Percentiles rank a stretch among this genome's conserved stretches.
Conservation (phyloP, 2,797 vertebrate genomes). For the Rhynchotus rufescens region DNA sequence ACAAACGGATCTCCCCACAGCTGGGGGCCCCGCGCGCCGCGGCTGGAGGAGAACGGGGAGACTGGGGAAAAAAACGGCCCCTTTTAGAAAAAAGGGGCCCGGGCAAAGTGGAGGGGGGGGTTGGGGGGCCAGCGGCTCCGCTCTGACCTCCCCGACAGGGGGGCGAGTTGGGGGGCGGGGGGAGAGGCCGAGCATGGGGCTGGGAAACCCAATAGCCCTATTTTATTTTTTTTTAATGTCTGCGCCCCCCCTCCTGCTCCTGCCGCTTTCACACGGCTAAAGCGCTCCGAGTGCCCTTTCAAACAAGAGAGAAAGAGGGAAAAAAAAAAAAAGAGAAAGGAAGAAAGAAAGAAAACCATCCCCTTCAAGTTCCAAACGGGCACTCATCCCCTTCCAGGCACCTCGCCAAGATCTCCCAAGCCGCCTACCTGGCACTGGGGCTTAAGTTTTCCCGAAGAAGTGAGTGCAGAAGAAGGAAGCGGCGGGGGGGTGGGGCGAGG, state of each 20-base stretch:
- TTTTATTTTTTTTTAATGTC: not conserved
- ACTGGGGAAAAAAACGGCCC: not conserved
- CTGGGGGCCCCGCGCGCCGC: too few relatives aligned
- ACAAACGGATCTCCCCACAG: too few relatives aligned
- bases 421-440: constrained; percentile 86
- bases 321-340: too few relatives aligned
- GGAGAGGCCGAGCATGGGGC: not conserved
- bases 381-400: constrained; percentile 85
- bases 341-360: too few relatives aligned
- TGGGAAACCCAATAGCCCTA: not conserved
- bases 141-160: not conserved
- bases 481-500: not conserved
- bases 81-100: not conserved
- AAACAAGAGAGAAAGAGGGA: constrained; percentile 6
- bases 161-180: not conserved
- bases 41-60: not conserved
- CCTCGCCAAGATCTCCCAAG: constrained; percentile 85
- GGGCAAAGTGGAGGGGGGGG: not conserved
- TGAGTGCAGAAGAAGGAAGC: constrained; percentile 24
- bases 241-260: not conserved
- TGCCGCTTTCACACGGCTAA: constrained; percentile 13
- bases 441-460: constrained; percentile 82
- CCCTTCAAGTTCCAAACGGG: constrained; percentile 75
- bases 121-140: not conserved
- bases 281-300: constrained; percentile 54